Percentiles rank a stretch among this genome's conserved stretches.
Conservation (phyloP, 1,140 invertebrate genomes). For the Colletes gigas region DNA sequence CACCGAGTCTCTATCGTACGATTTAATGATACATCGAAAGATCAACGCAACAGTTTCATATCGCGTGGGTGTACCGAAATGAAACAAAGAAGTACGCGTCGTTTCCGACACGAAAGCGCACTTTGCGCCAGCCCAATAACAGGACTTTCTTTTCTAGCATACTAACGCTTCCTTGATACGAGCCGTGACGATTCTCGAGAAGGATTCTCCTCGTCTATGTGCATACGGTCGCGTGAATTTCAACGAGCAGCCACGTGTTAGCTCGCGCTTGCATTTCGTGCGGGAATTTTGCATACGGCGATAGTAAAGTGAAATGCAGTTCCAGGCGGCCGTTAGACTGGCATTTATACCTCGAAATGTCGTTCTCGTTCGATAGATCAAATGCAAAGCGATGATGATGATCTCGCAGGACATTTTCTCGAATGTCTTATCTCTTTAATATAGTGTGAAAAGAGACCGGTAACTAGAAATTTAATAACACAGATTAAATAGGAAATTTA, state of each 20-base stretch:
- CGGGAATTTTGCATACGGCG: neutral
- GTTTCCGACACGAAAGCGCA: neutral
- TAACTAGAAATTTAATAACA: too few species aligned
- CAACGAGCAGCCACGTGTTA: neutral
- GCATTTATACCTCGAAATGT: neutral
- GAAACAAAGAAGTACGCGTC: slow-evolving; percentile 7
- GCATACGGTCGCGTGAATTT: neutral
- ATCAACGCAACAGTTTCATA: too few species aligned
- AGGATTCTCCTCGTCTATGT: neutral
- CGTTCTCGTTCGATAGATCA: neutral
- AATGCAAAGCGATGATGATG: neutral
- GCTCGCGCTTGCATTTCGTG: slow-evolving; percentile 1
- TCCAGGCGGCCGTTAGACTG: neutral
- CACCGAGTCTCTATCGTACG: too few species aligned
- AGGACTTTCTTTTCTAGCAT: neutral
- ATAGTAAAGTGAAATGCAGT: slow-evolving; percentile 13
- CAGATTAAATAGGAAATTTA: too few species aligned
- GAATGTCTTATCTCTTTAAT: too few species aligned
- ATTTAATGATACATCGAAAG: too few species aligned
- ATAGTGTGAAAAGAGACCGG: too few species aligned
- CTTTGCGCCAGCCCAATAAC: neutral
- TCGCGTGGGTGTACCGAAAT: neutral
- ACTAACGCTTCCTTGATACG: neutral
- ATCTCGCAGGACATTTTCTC: too few species aligned
- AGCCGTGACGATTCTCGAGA: neutral